Evolutionary conservation across 2,888 invertebrate species (phyloP), one percentile per base, ranked within the genome.

Genomic region (Deilephila elpenor): DNA sequence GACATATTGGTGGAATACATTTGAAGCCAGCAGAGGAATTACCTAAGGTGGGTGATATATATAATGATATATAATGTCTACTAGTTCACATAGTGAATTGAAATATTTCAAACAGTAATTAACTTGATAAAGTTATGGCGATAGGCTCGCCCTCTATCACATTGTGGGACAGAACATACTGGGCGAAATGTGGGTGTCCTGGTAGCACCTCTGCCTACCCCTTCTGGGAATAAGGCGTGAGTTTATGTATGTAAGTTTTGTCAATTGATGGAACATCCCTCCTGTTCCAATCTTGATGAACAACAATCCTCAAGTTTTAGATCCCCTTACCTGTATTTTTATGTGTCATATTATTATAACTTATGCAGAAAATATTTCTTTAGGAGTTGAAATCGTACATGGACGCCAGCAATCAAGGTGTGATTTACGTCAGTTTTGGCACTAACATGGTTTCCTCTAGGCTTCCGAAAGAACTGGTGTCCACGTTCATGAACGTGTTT

Each of bases 381-480:
- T 20, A 93, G 91, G 88, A 89, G 32, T 76, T 93, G 0, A 83
- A 91, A 80, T 74, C 78, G 0, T 91, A 88, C 75, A 76, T 94
- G 7, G 90, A 93, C 74, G 84, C 84, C 19, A 0, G 90, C 93
- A 6, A 82, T 84, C 37, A 80, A 89, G 94, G 94, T 0, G 91
- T 92, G 0, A 88, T 95, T 29, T 92, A 91, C 76, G 86, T 95
- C 61, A 94, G 93, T 79, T 87, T 93, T 76, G 95, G 94, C 0
- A 89, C 93, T 1, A 91, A 90, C 44, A 84, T 90, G 0, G 81
- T 84, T 53, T 84, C 89, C 0, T 84, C 87, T 0, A 44, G 82
- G 0, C 76, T 94, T 53, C 85, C 91, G 4, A 76, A 81, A 19
- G 82, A 89, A 62, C 88, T 79, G 71, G 77, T 88, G 4, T 76